Evolutionary conservation across 2,113 vertebrate species (phyloP), one percentile per base, ranked within the genome.

Genomic region (Sylvietta virens): DNA sequence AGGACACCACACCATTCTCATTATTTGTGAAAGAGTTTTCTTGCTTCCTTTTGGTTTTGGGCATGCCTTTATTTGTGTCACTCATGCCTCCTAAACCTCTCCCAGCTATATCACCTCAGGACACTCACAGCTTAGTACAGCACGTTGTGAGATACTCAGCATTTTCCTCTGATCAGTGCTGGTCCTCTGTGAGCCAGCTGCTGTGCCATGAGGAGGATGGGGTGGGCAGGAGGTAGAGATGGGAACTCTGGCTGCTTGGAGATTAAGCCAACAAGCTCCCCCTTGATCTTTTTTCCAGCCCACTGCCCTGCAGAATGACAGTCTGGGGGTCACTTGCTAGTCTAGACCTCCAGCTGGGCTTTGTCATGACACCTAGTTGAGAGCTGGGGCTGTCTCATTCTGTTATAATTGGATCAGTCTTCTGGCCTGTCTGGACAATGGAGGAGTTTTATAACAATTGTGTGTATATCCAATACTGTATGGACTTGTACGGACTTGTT

Each of bases 241-340:
- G 6, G 50, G 37, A 88, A 17, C 42, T 64, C 76, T 71, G 61
- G 42, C 11, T 81, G 42, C 62, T 88, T 13, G 1, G 73, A 61
- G 44, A 69, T 66, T 42, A 56, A 97, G 45, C 12, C 1, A 2
- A 56, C 39, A 10, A 76, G 44, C 70, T 94, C 73, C 73, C 92
- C 72, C 82, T 95, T 94, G 91, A 28, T 66, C 78, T 82, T 48
- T 14, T 97, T 97, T 96, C 67, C 24, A n/a, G 78, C 7, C 76
- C 74, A 91, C 40, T 93, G 77, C 37, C 71, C 88, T 95, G 86
- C 64, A 81, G 92, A 92, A 92, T 76, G 76, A 67, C 50, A 79
- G 73, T 37, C 56, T 92, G 78, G 47, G 84, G 67, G 81, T 96
- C 92, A 86, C 37, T 90, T 61, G 42, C 39, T 30, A 79, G 90